Conservation (phyloP, 1,140 invertebrate genomes). For the Temnothorax longispinosus region DNA sequence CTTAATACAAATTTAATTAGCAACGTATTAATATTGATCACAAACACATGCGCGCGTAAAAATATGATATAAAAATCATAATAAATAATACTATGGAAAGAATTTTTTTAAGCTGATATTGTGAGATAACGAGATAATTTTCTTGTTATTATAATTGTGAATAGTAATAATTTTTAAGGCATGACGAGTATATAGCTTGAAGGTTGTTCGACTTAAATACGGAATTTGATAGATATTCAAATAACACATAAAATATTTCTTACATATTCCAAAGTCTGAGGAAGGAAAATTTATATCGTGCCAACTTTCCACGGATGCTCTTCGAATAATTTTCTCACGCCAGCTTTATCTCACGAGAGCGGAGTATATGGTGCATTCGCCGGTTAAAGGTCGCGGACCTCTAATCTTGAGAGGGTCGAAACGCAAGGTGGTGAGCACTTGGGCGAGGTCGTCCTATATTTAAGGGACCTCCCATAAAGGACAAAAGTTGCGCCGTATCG, state of each 20-base stretch:
- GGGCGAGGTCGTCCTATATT: conserved; percentile 66
- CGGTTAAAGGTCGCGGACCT: conserved; percentile 52
- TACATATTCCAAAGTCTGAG: not conserved
- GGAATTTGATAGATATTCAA: not conserved
- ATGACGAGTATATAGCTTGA: not conserved
- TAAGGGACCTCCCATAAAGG: conserved; percentile 71
- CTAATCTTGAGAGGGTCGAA: conserved; percentile 62
- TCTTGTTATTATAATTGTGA: not conserved
- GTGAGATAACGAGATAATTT: not conserved
- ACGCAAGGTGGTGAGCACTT: conserved; percentile 45
- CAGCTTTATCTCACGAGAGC: conserved; percentile 33
- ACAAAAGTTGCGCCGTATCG: conserved; percentile 80
- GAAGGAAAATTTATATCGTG: conserved; percentile 30
- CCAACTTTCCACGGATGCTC: conserved; percentile 43
- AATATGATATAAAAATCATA: not conserved
- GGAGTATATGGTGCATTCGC: conserved; percentile 46
- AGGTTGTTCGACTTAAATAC: not conserved
- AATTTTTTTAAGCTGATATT: not conserved
- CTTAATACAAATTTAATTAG: not conserved
- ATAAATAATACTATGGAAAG: not conserved
- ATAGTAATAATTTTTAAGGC: not conserved
- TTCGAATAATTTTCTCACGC: conserved; percentile 52
- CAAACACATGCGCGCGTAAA: not conserved
- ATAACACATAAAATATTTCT: not conserved
- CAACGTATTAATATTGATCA: not conserved